Percentiles rank a stretch among this genome's conserved stretches.
Conservation (phyloP, 2,888 invertebrate species). For the Tipula vernalis region DNA sequence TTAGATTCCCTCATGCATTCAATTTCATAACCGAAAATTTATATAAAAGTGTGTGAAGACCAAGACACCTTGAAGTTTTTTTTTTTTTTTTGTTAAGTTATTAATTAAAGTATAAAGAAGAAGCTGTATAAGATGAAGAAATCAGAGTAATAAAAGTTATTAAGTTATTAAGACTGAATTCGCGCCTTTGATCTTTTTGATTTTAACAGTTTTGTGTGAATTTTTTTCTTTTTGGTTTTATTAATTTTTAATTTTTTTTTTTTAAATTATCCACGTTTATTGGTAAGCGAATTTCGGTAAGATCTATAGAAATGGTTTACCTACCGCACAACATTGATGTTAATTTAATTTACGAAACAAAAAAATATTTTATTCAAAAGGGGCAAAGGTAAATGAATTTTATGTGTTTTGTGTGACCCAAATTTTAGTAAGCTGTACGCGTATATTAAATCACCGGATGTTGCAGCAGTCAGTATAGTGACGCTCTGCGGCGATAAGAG, state of each 20-base stretch:
- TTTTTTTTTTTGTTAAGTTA: neutral
- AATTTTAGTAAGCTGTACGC: neutral
- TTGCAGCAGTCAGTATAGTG: neutral
- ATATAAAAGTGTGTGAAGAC: neutral
- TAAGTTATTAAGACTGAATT: neutral
- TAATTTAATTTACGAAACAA: neutral
- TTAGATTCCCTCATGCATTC: neutral
- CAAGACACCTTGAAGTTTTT: constrained; percentile 4
- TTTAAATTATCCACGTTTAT: neutral
- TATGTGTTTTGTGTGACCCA: neutral
- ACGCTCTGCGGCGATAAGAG: neutral
- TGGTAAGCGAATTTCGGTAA: neutral
- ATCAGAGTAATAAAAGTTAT: neutral
- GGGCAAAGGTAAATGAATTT: neutral
- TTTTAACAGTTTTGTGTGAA: constrained; percentile 4
- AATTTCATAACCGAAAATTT: neutral
- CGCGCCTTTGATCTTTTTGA: neutral
- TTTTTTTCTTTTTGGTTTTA: neutral
- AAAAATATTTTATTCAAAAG: neutral
- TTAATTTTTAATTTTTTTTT: neutral
- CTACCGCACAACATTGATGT: neutral
- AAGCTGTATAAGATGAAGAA: neutral
- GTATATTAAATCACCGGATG: neutral
- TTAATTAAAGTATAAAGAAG: neutral
- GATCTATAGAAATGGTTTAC: neutral